Percentiles rank a stretch among this genome's conserved stretches.
Conservation (phyloP, 2,888 invertebrate genomes). For the Perithous albicinctus region DNA sequence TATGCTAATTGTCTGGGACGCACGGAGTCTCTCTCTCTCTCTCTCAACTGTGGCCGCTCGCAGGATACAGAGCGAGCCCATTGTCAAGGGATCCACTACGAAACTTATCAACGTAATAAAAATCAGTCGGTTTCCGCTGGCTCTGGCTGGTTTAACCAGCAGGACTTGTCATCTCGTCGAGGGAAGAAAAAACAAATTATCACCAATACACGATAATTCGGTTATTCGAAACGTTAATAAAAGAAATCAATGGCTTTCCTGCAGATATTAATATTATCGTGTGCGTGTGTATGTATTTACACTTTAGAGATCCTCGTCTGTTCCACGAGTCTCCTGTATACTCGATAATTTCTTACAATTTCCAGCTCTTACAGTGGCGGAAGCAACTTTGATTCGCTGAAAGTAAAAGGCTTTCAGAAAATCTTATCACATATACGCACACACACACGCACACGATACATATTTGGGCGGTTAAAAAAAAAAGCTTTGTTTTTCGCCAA, state of each 20-base stretch:
- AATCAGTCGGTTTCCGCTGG: conserved; percentile 65
- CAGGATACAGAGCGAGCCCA: conserved; percentile 12
- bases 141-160: conserved; percentile 50
- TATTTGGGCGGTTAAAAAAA: too few species aligned
- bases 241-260: conserved; percentile 58
- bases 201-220: conserved; percentile 53
- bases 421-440: conserved; percentile 48
- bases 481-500: too few species aligned
- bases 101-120: conserved; percentile 59
- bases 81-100: conserved; percentile 55
- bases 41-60: conserved; percentile 18
- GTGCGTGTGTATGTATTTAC: neutral
- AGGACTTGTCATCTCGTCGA: conserved; percentile 51
- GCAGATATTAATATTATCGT: conserved; percentile 48
- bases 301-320: neutral
- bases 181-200: conserved; percentile 12
- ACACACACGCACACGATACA: neutral
- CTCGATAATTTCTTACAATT: conserved; percentile 69
- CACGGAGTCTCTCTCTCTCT: conserved; percentile 21
- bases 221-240: conserved; percentile 54
- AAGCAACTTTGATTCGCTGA: conserved; percentile 5
- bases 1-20: conserved; percentile 59
- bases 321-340: neutral
- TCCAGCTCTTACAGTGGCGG: conserved; percentile 33
- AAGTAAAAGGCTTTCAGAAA: neutral